Conservation (phyloP, 2,888 invertebrate species). For the Trichogramma evanescens region DNA sequence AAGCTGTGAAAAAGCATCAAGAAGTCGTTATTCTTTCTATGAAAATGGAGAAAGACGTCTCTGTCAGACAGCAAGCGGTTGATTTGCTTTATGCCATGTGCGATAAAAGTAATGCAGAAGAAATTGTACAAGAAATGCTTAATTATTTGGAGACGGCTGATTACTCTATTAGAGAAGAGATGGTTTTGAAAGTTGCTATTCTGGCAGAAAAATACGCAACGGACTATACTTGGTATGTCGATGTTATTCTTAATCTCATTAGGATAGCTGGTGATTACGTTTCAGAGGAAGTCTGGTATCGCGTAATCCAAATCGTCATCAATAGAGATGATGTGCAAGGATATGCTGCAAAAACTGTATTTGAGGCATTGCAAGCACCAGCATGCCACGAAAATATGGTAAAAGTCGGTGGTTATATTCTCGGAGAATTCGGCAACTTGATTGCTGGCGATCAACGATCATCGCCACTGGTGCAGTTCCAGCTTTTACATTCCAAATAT, state of each 20-base stretch:
- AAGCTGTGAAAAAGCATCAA: slow-evolving; percentile 99
- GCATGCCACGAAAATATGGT: slow-evolving; percentile 99
- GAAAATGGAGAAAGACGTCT: slow-evolving; percentile 99
- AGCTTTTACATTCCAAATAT: slow-evolving; percentile 96
- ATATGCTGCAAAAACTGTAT: slow-evolving; percentile 98
- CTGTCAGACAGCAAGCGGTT: slow-evolving; percentile 95
- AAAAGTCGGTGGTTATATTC: slow-evolving; percentile 98
- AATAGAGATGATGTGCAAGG: slow-evolving; percentile 99
- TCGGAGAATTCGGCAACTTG: slow-evolving; percentile 98
- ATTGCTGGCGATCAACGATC: slow-evolving; percentile 98
- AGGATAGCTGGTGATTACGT: slow-evolving; percentile 99
- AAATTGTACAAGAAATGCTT: slow-evolving; percentile 99
- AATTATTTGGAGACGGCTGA: slow-evolving; percentile 98
- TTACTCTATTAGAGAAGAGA: slow-evolving; percentile 98
- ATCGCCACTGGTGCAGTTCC: slow-evolving; percentile 95
- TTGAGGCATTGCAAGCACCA: slow-evolving; percentile 96
- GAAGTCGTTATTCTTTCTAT: slow-evolving; percentile 98
- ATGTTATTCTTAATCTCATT: slow-evolving; percentile 96
- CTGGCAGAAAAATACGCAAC: slow-evolving; percentile 98
- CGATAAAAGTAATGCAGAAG: slow-evolving; percentile 97
- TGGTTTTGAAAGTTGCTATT: slow-evolving; percentile 99
- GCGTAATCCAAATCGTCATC: slow-evolving; percentile 98
- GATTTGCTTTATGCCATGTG: slow-evolving; percentile 99
- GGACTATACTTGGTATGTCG: slow-evolving; percentile 98
- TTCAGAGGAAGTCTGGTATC: slow-evolving; percentile 99